Evolutionary conservation across 2,113 vertebrate genomes (phyloP).

Genomic region (Cricetomys ansorgei): DNA sequence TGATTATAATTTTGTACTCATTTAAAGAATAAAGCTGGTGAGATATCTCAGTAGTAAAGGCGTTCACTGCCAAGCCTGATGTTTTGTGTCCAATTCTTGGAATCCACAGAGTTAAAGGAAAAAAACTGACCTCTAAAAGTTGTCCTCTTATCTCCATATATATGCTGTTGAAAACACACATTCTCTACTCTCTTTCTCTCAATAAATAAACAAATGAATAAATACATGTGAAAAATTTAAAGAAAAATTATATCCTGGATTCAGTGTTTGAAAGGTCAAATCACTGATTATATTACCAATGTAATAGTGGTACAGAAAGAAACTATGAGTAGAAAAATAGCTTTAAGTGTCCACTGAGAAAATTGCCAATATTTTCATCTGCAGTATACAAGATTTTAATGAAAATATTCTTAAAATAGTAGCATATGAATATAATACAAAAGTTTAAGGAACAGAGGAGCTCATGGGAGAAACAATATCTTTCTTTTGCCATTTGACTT

Average conservation of each 20-base stretch:
- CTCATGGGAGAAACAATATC: not conserved
- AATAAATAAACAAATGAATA: not conserved
- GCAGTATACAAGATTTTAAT: not conserved
- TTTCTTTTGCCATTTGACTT: not conserved
- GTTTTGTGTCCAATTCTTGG: not conserved
- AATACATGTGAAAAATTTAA: not conserved
- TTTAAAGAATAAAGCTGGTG: not conserved
- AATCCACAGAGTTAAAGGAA: not conserved
- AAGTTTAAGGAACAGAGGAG: constrained; percentile 20
- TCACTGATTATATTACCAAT: not conserved
- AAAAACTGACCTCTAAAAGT: not conserved
- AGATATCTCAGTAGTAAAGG: not conserved
- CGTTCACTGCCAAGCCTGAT: not conserved
- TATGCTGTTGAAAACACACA: not conserved
- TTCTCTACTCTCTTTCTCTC: not conserved
- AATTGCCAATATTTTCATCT: not conserved
- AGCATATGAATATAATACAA: not conserved
- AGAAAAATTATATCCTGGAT: not conserved
- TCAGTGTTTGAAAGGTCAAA: not conserved
- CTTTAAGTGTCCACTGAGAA: not conserved
- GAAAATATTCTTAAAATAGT: constrained; percentile 20
- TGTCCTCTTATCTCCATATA: not conserved
- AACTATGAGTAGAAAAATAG: constrained; percentile 18
- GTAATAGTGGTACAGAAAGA: not conserved
- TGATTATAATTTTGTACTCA: not conserved